Base-by-base conservation (phyloP, 2,797 vertebrate genomes). In the Cottoperca gobio region DNA sequence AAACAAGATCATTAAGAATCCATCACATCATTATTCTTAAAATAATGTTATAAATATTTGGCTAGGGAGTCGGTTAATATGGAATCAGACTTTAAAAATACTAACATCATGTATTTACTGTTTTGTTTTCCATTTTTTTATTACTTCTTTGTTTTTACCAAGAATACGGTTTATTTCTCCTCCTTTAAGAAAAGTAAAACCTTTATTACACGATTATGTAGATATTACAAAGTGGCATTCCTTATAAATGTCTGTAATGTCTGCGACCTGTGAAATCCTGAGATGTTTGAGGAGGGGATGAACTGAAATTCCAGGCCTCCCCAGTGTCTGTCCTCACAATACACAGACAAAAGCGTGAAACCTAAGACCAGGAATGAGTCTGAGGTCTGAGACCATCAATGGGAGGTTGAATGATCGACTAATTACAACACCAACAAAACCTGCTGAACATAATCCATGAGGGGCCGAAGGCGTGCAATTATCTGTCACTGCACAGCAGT, bases 371-470 rank as follows among this genome's bases (percentile, higher is more conserved):
- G 83, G 74, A 83, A 58, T 58, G 50, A 70, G 66, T 84, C 70
- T 75, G 78, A 59, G 58, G 53, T 24, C 87, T 37, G 48, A 76
- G 79, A 71, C 42, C 84, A 70, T 88, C 84, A 89, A 81, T 80
- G 79, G 62, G 75, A 86, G 54, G 78, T 67, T 82, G 77, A 88
- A 81, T 83, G 88, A 86, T 79, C 31, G 45, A 70, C 87, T 92
- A 92, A 91, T 88, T 90, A 89, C 84, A 79, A 84, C 79, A 83
- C 63, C 82, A 78, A 87, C 84, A 86, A 87, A 89, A 87, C 35
- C 82, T 46, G 46, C 66, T 59, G 48, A 75, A 86, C 71, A 73
- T 83, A 89, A 92, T 79, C 86, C 88, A 87, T 6, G 2, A 80
- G 71, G 37, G 78, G 23, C 66, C 6, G 13, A 73, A 62, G 64